These are phyloP conservation scores for Megalops atlanticus DNA, from an alignment of 2,113 vertebrate species.

Conservation along the genomic window DNA sequence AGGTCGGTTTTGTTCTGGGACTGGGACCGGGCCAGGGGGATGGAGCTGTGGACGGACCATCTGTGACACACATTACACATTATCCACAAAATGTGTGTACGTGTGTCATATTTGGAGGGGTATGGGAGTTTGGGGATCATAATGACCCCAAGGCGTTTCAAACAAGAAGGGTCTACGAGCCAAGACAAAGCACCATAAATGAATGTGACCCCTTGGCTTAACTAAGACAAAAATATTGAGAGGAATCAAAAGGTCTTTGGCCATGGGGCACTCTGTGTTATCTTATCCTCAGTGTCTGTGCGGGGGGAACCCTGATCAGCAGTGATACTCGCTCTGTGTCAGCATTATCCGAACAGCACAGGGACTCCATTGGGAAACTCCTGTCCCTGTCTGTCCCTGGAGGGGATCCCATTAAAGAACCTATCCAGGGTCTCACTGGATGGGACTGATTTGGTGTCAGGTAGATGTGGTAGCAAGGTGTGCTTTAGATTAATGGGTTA, in stretches of 20 bases:
- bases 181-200: slow-evolving; percentile 19
- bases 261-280: neutral
- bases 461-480: too few relatives aligned
- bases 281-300: neutral
- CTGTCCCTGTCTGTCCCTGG: neutral
- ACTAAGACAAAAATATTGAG: neutral
- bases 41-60: neutral
- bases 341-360: neutral
- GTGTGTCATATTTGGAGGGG: slow-evolving; percentile 8
- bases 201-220: slow-evolving; percentile 19
- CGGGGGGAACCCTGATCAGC: neutral
- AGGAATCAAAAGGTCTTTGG: neutral
- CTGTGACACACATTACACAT: slow-evolving; percentile 23
- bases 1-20: slow-evolving; percentile 26
- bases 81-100: neutral
- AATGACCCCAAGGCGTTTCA: slow-evolving; percentile 18
- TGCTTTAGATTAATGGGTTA: too few relatives aligned
- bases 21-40: neutral
- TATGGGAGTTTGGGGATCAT: neutral
- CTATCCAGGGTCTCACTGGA: too few relatives aligned
- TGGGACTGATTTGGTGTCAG: too few relatives aligned
- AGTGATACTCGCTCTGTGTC: neutral
- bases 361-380: neutral
- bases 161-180: slow-evolving; percentile 20
- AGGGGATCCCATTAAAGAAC: neutral